Percentiles rank a stretch among this genome's conserved stretches.
Conservation (phyloP, 2,888 invertebrate genomes). For the Amorpha juglandis region DNA sequence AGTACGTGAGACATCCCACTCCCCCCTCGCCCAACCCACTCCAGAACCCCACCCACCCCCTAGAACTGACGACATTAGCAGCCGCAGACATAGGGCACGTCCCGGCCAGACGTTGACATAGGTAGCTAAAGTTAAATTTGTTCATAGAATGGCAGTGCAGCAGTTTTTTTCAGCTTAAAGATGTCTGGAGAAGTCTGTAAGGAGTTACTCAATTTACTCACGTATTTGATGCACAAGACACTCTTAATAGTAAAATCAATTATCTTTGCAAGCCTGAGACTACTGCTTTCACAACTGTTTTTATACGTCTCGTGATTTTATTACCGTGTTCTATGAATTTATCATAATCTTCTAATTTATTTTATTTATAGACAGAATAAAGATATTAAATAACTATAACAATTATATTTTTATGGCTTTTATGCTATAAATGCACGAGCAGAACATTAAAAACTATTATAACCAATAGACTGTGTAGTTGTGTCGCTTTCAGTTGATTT, state of each 20-base stretch:
- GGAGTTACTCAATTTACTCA: neutral
- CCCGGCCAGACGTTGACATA: conserved; percentile 73
- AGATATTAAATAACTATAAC: neutral
- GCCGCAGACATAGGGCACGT: conserved; percentile 82
- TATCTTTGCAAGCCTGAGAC: too few species aligned
- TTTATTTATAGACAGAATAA: neutral
- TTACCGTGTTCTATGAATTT: too few species aligned
- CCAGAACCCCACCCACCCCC: conserved; percentile 45
- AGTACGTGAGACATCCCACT: conserved; percentile 67
- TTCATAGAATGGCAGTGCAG: conserved; percentile 33
- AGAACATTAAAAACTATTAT: neutral
- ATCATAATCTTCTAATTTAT: neutral
- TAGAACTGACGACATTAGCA: conserved; percentile 81
- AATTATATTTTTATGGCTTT: neutral
- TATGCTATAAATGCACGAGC: neutral
- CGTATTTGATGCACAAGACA: neutral
- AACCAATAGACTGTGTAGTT: neutral
- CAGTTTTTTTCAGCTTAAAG: conserved; percentile 3
- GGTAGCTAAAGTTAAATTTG: conserved; percentile 58
- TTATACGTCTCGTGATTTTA: too few species aligned
- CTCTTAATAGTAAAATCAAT: too few species aligned
- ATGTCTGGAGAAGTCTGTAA: neutral
- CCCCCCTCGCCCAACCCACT: conserved; percentile 43
- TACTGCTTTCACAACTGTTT: too few species aligned
- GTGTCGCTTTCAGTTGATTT: neutral